Evolutionary conservation across 1,140 invertebrate species (phyloP).

Genomic region (Chymomyza costata): DNA sequence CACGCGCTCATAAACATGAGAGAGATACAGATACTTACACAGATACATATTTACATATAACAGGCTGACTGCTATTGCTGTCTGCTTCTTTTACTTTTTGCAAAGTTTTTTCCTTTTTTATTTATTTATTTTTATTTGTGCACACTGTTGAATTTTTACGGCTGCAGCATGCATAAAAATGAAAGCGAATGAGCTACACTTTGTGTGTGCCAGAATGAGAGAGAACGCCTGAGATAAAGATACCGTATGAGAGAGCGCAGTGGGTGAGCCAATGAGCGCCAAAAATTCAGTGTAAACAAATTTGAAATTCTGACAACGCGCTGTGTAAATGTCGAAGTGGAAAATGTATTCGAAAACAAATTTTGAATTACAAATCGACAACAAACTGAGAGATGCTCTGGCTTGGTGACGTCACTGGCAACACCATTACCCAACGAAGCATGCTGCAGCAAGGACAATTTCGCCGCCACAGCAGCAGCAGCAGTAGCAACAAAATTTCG

Average conservation of each 20-base stretch:
- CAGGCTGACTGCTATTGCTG: constrained; percentile 11
- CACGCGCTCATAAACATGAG: neutral
- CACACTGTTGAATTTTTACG: constrained; percentile 68
- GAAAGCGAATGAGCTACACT: too few species aligned
- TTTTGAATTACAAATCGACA: constrained; percentile 72
- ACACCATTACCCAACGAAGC: constrained; percentile 27
- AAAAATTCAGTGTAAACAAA: constrained; percentile 28
- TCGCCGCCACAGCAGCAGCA: constrained; percentile 6
- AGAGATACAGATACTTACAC: constrained; percentile 6
- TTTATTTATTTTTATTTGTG: constrained; percentile 31
- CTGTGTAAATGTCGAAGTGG: constrained; percentile 47
- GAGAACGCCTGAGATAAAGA: neutral
- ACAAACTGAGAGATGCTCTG: constrained; percentile 10
- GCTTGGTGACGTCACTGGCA: constrained; percentile 40
- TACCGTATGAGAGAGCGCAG: constrained; percentile 2
- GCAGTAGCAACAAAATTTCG: constrained; percentile 53
- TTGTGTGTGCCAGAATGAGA: constrained; percentile 7
- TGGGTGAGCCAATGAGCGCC: constrained; percentile 12
- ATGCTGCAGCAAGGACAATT: constrained; percentile 46
- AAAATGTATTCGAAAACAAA: constrained; percentile 72
- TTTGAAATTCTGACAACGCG: constrained; percentile 61
- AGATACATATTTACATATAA: neutral
- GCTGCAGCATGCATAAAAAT: constrained; percentile 59
- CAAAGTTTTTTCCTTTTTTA: neutral
- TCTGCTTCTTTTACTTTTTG: constrained; percentile 8